These are phyloP conservation scores for Drosophila ficusphila DNA, from an alignment of 1,140 invertebrate genomes.

Conservation along the genomic window DNA sequence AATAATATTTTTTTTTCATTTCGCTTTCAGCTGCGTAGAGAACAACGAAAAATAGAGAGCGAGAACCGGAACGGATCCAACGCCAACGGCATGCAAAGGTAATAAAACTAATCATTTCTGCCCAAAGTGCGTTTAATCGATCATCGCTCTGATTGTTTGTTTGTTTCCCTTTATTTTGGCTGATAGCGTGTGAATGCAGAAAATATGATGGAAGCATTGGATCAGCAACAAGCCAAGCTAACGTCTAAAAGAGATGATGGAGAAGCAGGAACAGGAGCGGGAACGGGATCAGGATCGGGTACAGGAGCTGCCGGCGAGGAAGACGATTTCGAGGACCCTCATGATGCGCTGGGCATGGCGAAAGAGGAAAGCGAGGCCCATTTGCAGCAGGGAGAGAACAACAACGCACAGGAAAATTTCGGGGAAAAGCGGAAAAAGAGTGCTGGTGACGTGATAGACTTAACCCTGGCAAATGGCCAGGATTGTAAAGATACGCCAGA, in stretches of 20 bases:
- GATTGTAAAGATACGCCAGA: background rate
- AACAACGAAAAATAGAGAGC: constrained; percentile 5
- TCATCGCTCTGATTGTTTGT: constrained; percentile 30
- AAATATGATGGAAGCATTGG: constrained; percentile 72
- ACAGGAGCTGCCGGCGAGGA: constrained; percentile 47
- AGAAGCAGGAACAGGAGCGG: constrained; percentile 29
- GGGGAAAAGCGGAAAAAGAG: constrained; percentile 8
- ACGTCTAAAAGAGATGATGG: constrained; percentile 55
- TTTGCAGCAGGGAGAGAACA: constrained; percentile 12
- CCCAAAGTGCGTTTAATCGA: constrained; percentile 40
- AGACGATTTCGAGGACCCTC: constrained; percentile 58
- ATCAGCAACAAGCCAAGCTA: constrained; percentile 62
- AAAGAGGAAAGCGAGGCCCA: constrained; percentile 16
- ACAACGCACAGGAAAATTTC: constrained; percentile 3
- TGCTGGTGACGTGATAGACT: constrained; percentile 33
- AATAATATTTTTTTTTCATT: constrained; percentile 25
- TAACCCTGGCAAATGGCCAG: constrained; percentile 37
- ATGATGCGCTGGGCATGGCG: constrained; percentile 40
- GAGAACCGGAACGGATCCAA: constrained; percentile 36
- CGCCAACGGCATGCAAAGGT: constrained; percentile 73
- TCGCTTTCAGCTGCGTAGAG: constrained; percentile 17
- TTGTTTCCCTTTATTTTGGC: constrained; percentile 8
- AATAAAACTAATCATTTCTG: constrained; percentile 30
- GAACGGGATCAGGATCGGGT: constrained; percentile 13
- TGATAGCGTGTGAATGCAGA: constrained; percentile 66